These are phyloP conservation scores for Blastobasis lacticolella DNA, from an alignment of 2,888 invertebrate genomes.

Conservation along the genomic window DNA sequence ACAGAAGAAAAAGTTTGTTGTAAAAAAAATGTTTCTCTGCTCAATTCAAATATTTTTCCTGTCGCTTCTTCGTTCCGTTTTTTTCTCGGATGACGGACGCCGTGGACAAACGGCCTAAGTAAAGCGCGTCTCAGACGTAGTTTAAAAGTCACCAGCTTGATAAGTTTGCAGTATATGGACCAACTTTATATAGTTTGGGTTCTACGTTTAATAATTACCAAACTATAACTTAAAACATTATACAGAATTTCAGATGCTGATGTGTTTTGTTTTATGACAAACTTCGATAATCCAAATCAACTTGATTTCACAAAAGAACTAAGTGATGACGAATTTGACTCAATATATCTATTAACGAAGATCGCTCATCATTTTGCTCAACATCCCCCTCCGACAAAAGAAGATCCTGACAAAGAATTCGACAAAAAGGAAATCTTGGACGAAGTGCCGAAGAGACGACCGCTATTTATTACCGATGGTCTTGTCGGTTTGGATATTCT, in stretches of 20 bases:
- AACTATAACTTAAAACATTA: neutral
- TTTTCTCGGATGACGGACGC: too few relatives aligned
- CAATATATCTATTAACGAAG: neutral
- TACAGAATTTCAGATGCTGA: slow-evolving; percentile 50
- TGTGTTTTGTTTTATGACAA: slow-evolving; percentile 51
- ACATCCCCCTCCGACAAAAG: neutral
- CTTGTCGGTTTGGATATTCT: slow-evolving; percentile 48
- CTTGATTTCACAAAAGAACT: slow-evolving; percentile 32
- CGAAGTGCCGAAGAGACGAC: slow-evolving; percentile 7
- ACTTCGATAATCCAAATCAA: slow-evolving; percentile 46
- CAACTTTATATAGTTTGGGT: too few relatives aligned
- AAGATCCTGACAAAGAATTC: neutral
- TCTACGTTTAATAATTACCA: too few relatives aligned
- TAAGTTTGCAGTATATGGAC: too few relatives aligned
- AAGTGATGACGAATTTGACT: slow-evolving; percentile 28
- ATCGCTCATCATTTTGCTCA: neutral
- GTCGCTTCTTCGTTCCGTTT: too few relatives aligned
- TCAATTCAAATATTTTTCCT: too few relatives aligned
- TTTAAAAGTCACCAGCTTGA: too few relatives aligned
- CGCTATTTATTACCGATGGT: slow-evolving; percentile 53
- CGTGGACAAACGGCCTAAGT: too few relatives aligned
- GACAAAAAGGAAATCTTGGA: neutral
- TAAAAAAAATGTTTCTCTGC: too few relatives aligned
- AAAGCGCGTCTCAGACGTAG: too few relatives aligned
- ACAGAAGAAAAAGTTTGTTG: too few relatives aligned